A percentile compares a stretch with the other conserved stretches of the same genome.
phyloP scores from a whole-genome alignment of 2,113 vertebrate species.

The Elephas maximus region DNA sequence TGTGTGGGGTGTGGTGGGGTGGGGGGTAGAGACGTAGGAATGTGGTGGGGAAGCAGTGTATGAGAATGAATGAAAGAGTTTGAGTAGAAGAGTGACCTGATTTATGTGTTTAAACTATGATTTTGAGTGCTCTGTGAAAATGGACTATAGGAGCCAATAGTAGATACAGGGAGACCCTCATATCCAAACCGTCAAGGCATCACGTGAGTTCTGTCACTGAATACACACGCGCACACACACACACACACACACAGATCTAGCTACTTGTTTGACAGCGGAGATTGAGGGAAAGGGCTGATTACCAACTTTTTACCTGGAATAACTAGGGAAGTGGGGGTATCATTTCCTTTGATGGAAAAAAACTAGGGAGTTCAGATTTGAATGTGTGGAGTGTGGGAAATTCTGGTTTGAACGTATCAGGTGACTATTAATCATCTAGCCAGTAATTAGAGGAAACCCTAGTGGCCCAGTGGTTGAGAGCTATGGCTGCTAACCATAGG shows the following conservation, averaged over 20 bases:
- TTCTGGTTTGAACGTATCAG: neutral
- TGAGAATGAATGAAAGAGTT: neutral
- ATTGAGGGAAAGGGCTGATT: neutral
- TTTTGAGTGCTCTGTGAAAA: neutral
- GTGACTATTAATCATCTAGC: neutral
- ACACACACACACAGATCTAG: neutral
- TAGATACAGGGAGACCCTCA: neutral
- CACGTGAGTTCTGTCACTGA: neutral
- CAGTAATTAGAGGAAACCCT: no score
- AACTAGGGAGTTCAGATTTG: constrained; percentile 6
- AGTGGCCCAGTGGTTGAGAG: no score
- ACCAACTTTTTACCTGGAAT: constrained; percentile 15
- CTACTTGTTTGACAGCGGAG: neutral
- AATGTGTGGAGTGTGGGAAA: neutral
- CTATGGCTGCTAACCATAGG: no score
- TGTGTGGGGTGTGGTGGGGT: neutral
- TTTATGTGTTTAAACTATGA: neutral
- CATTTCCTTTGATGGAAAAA: neutral
- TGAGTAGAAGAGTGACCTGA: neutral
- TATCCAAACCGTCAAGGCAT: neutral
- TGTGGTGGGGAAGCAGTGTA: neutral
- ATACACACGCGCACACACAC: neutral
- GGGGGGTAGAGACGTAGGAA: neutral
- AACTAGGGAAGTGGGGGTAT: neutral
- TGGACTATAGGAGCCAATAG: neutral